A percentile compares a stretch with the other conserved stretches of the same genome.
phyloP scores from a whole-genome alignment of 2,888 invertebrate species.

The Oligia latruncula region DNA sequence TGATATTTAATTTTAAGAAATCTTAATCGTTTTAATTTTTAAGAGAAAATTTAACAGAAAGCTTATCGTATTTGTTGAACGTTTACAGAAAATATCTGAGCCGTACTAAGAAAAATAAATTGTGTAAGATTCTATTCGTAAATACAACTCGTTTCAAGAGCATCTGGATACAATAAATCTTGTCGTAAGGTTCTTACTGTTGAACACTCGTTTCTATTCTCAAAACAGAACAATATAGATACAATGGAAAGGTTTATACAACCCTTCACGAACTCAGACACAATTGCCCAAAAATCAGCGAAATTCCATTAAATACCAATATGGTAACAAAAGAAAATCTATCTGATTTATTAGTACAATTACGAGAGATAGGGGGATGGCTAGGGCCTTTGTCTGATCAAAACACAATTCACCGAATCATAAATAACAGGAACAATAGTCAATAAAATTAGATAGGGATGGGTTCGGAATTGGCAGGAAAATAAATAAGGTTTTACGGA shows the following conservation, averaged over 20 bases:
- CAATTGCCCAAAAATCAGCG: slow-evolving; percentile 53
- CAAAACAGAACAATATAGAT: slow-evolving; percentile 39
- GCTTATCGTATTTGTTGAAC: slow-evolving; percentile 13
- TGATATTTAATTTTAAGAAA: neutral
- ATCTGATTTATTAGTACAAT: slow-evolving; percentile 86
- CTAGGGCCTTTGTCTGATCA: slow-evolving; percentile 84
- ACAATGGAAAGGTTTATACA: slow-evolving; percentile 38
- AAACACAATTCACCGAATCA: slow-evolving; percentile 85
- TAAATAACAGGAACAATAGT: slow-evolving; percentile 88
- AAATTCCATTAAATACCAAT: slow-evolving; percentile 65
- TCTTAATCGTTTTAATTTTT: neutral
- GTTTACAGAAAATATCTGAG: slow-evolving; percentile 18
- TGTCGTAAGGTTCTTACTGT: slow-evolving; percentile 32
- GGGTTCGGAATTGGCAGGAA: slow-evolving; percentile 80
- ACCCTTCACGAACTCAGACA: slow-evolving; percentile 39
- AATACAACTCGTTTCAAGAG: slow-evolving; percentile 35
- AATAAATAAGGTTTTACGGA: slow-evolving; percentile 78
- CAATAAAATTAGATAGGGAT: slow-evolving; percentile 87
- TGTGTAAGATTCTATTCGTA: slow-evolving; percentile 35
- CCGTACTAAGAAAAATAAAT: slow-evolving; percentile 42
- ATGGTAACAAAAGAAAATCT: slow-evolving; percentile 80
- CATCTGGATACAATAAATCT: slow-evolving; percentile 54
- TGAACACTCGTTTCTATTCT: slow-evolving; percentile 45
- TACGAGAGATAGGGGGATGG: slow-evolving; percentile 80
- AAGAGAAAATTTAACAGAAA: neutral